Conservation (phyloP, 2,113 vertebrate species). For the Ramphastos sulfuratus region DNA sequence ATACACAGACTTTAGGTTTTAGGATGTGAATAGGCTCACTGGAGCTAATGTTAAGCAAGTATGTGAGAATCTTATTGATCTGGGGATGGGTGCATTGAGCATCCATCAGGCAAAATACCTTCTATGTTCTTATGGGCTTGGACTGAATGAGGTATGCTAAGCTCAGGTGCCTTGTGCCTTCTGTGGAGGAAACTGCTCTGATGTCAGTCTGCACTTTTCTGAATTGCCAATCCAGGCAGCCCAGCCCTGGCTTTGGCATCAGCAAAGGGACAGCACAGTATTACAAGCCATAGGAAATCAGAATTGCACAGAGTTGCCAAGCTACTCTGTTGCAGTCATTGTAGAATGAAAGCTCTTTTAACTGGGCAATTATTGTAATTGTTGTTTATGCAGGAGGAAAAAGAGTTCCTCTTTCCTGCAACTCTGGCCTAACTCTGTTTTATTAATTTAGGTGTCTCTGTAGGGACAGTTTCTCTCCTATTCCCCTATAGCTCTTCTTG, state of each 20-base stretch:
- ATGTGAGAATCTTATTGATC: not conserved
- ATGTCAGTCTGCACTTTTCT: not conserved
- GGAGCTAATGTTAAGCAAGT: not conserved
- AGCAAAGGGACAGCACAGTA: not conserved
- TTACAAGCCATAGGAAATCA: not conserved
- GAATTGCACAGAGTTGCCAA: not conserved
- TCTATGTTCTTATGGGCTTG: not conserved
- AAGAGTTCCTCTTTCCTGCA: not conserved
- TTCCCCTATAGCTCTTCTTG: not conserved
- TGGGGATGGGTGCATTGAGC: not conserved
- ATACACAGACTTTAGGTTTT: not conserved
- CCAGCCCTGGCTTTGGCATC: not conserved
- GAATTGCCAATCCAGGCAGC: not conserved
- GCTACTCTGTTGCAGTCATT: not conserved
- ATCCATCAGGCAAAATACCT: not conserved
- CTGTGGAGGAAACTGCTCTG: not conserved
- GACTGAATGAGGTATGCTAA: not conserved
- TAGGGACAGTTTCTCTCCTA: not conserved
- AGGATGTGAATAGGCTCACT: not conserved
- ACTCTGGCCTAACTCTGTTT: not conserved
- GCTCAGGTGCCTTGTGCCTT: not conserved
- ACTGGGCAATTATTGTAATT: not conserved
- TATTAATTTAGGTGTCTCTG: not conserved
- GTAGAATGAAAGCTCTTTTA: not conserved
- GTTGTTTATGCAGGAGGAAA: not conserved